phyloP scores from a whole-genome alignment of 2,113 vertebrate species.

The Pteropus alecto region DNA sequence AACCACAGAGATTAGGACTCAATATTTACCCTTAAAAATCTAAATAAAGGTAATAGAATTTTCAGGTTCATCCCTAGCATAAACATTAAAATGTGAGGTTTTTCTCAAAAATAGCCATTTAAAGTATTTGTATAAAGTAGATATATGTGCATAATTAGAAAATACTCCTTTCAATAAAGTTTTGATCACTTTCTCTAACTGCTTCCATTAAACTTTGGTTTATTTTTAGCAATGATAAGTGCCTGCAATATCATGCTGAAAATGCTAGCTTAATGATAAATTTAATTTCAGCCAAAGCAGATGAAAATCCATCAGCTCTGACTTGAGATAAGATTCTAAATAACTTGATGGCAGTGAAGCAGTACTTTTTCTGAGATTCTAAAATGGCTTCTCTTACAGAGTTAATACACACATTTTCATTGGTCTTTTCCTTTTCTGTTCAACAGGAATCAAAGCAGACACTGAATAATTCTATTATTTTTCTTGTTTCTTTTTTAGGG shows the following conservation, averaged over 20 bases:
- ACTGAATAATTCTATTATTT: slow-evolving; percentile 56
- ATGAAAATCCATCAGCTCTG: slow-evolving; percentile 75
- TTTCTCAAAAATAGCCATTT: slow-evolving; percentile 78
- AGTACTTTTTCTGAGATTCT: slow-evolving; percentile 62
- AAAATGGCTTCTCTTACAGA: slow-evolving; percentile 73
- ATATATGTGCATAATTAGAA: slow-evolving; percentile 83
- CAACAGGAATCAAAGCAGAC: slow-evolving; percentile 64
- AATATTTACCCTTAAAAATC: slow-evolving; percentile 73
- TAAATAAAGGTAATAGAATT: slow-evolving; percentile 69
- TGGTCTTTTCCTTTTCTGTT: slow-evolving; percentile 68
- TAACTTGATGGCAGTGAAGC: slow-evolving; percentile 56
- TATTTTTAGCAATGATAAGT: slow-evolving; percentile 77
- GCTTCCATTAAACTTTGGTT: slow-evolving; percentile 75
- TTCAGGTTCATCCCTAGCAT: slow-evolving; percentile 54
- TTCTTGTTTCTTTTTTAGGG: slow-evolving; percentile 45
- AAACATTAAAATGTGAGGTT: slow-evolving; percentile 75
- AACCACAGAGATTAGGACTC: slow-evolving; percentile 68
- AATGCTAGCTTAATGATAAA: slow-evolving; percentile 75
- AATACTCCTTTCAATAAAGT: slow-evolving; percentile 81
- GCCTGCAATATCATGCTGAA: slow-evolving; percentile 68
- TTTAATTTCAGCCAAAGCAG: slow-evolving; percentile 77
- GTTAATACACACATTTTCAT: slow-evolving; percentile 66
- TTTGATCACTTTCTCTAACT: slow-evolving; percentile 77
- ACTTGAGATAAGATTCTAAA: slow-evolving; percentile 72
- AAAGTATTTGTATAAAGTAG: slow-evolving; percentile 86